phyloP scores from a whole-genome alignment of 2,888 invertebrate genomes.

The Troides helena region DNA sequence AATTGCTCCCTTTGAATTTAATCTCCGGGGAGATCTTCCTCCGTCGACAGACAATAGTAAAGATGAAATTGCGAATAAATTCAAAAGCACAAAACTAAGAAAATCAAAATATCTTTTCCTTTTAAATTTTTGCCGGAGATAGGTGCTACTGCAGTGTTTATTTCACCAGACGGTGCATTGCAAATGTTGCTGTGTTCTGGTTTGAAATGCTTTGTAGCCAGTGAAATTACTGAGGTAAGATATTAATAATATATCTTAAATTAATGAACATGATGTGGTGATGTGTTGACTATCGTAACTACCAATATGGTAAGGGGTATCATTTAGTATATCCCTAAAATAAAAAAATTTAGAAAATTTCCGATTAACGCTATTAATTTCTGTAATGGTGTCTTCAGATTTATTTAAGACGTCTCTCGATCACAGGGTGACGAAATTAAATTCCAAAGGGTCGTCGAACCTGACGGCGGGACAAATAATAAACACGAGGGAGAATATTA shows the following conservation, averaged over 20 bases:
- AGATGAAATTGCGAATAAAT: constrained; percentile 5
- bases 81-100: background rate
- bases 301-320: too few relatives aligned
- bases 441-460: constrained; percentile 36
- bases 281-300: too few relatives aligned
- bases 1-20: constrained; percentile 20
- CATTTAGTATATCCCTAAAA: background rate
- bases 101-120: background rate
- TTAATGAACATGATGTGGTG: too few relatives aligned
- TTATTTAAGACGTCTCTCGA: constrained; percentile 40
- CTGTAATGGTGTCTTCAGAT: constrained; percentile 31
- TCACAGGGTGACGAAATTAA: constrained; percentile 44
- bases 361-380: constrained; percentile 32
- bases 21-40: background rate
- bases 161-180: too few relatives aligned
- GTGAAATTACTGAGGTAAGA: too few relatives aligned
- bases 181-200: too few relatives aligned
- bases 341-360: constrained; percentile 5
- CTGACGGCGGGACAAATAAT: constrained; percentile 16
- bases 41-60: background rate
- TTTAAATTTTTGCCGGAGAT: too few relatives aligned
- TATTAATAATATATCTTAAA: too few relatives aligned
- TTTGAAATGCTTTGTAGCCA: too few relatives aligned
- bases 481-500: constrained; percentile 16
- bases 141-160: too few relatives aligned